phyloP scores from a whole-genome alignment of 2,888 invertebrate genomes.

The Lasioglossum malachurum region DNA sequence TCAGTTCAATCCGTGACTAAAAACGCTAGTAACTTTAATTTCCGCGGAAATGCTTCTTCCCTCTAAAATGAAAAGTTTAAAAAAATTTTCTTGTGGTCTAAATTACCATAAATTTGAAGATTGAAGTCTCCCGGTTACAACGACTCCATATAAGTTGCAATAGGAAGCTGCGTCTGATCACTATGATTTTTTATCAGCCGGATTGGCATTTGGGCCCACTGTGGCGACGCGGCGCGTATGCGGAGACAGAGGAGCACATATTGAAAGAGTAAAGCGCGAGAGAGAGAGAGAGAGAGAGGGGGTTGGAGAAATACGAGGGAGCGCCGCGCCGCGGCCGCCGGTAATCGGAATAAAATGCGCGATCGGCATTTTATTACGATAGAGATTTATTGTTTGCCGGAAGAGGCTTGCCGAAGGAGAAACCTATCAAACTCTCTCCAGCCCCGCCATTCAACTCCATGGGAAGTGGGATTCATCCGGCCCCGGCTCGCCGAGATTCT shows the following conservation, averaged over 20 bases:
- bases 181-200: too few species aligned
- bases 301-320: background rate
- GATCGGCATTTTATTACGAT: conserved; percentile 16
- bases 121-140: too few species aligned
- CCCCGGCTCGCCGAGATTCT: background rate
- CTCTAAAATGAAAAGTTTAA: too few species aligned
- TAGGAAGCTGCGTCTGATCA: too few species aligned
- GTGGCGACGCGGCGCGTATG: too few species aligned
- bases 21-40: too few species aligned
- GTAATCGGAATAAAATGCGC: conserved; percentile 16
- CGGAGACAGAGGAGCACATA: background rate
- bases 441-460: background rate
- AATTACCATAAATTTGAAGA: too few species aligned
- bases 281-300: background rate
- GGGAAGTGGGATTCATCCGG: conserved; percentile 11
- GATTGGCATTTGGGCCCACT: too few species aligned
- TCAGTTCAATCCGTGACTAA: too few species aligned
- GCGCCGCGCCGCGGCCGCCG: background rate
- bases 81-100: too few species aligned
- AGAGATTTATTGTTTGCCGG: conserved; percentile 16
- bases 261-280: background rate
- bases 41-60: too few species aligned
- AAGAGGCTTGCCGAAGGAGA: conserved; percentile 6
- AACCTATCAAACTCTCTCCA: conserved; percentile 12
- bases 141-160: too few species aligned